phyloP scores from a whole-genome alignment of 1,140 invertebrate genomes.

The Eurosta solidaginis region DNA sequence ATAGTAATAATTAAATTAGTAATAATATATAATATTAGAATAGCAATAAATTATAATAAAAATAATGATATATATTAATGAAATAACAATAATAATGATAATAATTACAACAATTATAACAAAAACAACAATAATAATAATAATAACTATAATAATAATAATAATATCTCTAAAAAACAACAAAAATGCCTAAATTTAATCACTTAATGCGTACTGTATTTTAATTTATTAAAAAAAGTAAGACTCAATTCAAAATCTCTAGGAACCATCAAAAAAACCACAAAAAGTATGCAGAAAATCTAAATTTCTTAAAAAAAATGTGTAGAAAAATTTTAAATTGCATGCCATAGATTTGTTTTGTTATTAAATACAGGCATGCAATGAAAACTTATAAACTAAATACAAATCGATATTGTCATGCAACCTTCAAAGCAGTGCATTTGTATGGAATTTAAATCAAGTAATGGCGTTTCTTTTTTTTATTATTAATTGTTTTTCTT shows the following conservation, averaged over 20 bases:
- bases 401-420: background rate
- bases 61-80: background rate
- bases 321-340: too few relatives aligned
- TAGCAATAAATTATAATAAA: background rate
- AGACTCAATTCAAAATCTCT: too few relatives aligned
- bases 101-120: background rate
- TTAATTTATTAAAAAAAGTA: too few relatives aligned
- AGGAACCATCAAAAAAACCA: too few relatives aligned
- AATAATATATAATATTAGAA: too few relatives aligned
- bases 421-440: background rate
- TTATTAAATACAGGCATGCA: too few relatives aligned
- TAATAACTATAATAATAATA: background rate
- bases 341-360: too few relatives aligned
- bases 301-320: too few relatives aligned
- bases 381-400: background rate
- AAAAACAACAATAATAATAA: background rate
- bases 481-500: background rate
- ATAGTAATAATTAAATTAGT: too few relatives aligned
- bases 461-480: slow-evolving; percentile 31
- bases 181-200: background rate
- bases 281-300: too few relatives aligned
- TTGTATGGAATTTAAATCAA: slow-evolving; percentile 40
- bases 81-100: background rate
- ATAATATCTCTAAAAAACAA: background rate
- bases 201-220: too few relatives aligned